Evolutionary conservation across 2,888 invertebrate species (phyloP), one percentile per base, ranked within the genome.

Genomic region (Aleiodes testaceus): DNA sequence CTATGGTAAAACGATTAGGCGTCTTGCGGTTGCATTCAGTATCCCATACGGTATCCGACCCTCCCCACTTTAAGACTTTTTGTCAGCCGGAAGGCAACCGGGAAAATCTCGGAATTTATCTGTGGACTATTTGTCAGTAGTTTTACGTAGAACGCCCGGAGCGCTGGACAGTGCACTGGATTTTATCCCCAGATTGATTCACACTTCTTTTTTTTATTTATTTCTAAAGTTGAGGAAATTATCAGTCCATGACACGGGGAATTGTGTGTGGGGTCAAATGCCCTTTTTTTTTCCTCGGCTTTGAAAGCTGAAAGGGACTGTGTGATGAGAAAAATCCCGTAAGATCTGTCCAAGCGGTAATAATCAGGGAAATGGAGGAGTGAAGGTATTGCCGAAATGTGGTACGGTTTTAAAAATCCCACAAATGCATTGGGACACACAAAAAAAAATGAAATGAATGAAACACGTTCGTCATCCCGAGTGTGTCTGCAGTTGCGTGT

Each of bases 61-160:
- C 20, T 64, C 47, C 22, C 44, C 49, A 65, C 22, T 44, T 52
- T 61, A 7, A 36, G 55, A 55, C 26, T 22, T 44, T 53, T 72
- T 67, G 45, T 44, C 59, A 47, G 65, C 71, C 65, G 65, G 66
- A 70, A 71, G 45, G 66, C 59, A 59, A 72, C 69, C 68, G 14
- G 72, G 76, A 79, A 75, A 82, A 83, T 83, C 83, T 82, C 73
- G 69, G 83, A 84, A 85, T 85, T 85, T 84, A 85, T 85, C 83
- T 82, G 74, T 72, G 73, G 63, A 53, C 80, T 81, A 84, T 85
- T 85, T 84, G 81, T 81, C 79, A 77, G 68, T 75, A 68, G 47
- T 63, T 66, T 49, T 53, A 65, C 20, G 22, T 26, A 42, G 22
- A 73, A 75, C 72, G 73, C 74, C 74, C 49, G 69, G 50, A 72